These are phyloP conservation scores for Pteronotus mesoamericanus DNA, from an alignment of 2,797 vertebrate genomes.

Conservation along the genomic window DNA sequence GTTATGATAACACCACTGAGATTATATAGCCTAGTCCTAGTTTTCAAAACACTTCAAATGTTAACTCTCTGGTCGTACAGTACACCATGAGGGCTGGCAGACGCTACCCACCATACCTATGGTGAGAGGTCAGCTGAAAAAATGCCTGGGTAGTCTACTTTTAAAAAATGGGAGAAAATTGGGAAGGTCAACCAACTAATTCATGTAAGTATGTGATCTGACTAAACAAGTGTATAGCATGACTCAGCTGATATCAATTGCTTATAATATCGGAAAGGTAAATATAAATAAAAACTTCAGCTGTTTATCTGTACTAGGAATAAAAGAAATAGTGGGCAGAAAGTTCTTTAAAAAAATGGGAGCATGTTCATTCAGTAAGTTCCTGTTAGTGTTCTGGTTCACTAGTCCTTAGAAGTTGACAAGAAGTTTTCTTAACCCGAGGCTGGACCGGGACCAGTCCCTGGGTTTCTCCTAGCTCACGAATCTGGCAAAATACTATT, in stretches of 20 bases:
- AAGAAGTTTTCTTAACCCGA: slow-evolving; percentile 30
- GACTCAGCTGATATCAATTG: neutral
- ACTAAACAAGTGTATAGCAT: neutral
- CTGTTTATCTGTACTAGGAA: neutral
- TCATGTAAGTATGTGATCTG: neutral
- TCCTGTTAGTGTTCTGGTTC: slow-evolving; percentile 8
- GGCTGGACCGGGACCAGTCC: neutral
- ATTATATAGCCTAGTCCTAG: neutral
- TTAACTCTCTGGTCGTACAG: neutral
- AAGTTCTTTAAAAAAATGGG: neutral
- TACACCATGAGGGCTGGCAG: neutral
- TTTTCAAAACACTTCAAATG: neutral
- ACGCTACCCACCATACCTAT: neutral
- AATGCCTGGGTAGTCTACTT: neutral
- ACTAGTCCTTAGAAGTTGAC: neutral
- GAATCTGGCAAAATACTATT: neutral
- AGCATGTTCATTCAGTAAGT: neutral
- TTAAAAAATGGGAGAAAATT: slow-evolving; percentile 3
- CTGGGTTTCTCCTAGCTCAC: neutral
- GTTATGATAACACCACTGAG: neutral
- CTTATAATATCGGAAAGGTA: neutral
- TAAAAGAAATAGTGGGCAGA: neutral
- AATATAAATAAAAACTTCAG: slow-evolving; percentile 14
- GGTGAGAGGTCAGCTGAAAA: neutral
- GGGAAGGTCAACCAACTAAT: neutral